These are phyloP conservation scores for Dicrostonyx torquatus DNA, from an alignment of 2,797 vertebrate species.

Conservation along the genomic window DNA sequence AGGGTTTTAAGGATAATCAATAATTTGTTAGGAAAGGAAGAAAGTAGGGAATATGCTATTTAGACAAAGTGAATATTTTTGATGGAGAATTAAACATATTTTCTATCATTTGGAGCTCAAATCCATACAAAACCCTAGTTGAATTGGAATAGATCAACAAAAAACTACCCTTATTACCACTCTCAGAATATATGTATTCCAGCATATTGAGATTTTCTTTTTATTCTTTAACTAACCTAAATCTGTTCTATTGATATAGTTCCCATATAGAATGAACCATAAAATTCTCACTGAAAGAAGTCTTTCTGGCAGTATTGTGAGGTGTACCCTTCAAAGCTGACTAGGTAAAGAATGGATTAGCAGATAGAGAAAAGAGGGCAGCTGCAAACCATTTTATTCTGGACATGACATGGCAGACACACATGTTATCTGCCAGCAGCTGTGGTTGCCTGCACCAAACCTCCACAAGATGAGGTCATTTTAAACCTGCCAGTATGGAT, in stretches of 20 bases:
- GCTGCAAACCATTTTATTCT: not conserved
- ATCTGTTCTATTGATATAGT: not conserved
- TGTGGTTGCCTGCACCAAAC: no score
- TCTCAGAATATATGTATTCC: not conserved
- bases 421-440: not conserved
- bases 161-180: not conserved
- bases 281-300: not conserved
- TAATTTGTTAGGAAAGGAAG: not conserved
- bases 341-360: not conserved
- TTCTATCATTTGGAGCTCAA: not conserved
- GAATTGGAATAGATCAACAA: not conserved
- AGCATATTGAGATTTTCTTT: not conserved
- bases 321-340: no score
- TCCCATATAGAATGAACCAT: not conserved
- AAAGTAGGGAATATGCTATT: not conserved
- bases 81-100: not conserved
- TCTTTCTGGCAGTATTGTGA: not conserved
- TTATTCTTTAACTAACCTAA: conserved; percentile 2
- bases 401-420: not conserved
- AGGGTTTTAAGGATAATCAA: not conserved
- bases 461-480: not conserved
- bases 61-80: not conserved
- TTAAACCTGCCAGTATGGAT: not conserved
- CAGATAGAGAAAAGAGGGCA: not conserved
- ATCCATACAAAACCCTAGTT: not conserved